A percentile compares a stretch with the other conserved stretches of the same genome.
phyloP scores from a whole-genome alignment of 2,888 invertebrate species.

The Pteria penguin region DNA sequence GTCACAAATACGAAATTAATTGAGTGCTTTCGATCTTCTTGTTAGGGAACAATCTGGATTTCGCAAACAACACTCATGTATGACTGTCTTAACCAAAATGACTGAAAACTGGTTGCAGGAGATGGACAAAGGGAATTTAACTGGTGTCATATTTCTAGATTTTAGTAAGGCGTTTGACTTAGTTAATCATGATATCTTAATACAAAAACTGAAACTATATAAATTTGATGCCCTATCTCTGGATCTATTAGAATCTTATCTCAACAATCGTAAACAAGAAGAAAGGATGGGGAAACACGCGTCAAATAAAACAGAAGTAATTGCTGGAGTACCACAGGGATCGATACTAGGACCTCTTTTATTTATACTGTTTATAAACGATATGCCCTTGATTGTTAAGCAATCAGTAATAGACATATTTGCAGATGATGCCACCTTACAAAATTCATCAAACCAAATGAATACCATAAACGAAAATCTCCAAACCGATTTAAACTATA shows the following conservation, averaged over 20 bases:
- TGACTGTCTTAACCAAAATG: background rate
- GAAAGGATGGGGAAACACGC: background rate
- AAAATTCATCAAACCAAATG: too few species aligned
- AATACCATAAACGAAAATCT: too few species aligned
- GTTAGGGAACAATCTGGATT: constrained; percentile 16
- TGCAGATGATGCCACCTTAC: too few species aligned
- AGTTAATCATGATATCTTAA: background rate
- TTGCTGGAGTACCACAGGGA: constrained; percentile 2
- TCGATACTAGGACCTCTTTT: background rate
- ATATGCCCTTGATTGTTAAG: too few species aligned
- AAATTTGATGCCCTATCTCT: background rate
- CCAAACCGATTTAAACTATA: too few species aligned
- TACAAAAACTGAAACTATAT: background rate
- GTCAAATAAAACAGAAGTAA: too few species aligned
- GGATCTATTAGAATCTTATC: background rate
- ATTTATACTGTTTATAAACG: too few species aligned
- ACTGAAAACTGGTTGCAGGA: constrained; percentile 1
- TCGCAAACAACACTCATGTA: background rate
- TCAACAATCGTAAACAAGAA: background rate
- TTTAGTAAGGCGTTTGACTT: constrained; percentile 5
- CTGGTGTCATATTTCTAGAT: constrained; percentile 8
- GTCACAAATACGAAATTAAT: background rate
- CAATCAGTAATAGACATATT: too few species aligned
- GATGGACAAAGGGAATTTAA: constrained; percentile 11
- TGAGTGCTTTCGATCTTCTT: background rate